Conservation (phyloP, 2,797 vertebrate species). For the Dicrostonyx torquatus region DNA sequence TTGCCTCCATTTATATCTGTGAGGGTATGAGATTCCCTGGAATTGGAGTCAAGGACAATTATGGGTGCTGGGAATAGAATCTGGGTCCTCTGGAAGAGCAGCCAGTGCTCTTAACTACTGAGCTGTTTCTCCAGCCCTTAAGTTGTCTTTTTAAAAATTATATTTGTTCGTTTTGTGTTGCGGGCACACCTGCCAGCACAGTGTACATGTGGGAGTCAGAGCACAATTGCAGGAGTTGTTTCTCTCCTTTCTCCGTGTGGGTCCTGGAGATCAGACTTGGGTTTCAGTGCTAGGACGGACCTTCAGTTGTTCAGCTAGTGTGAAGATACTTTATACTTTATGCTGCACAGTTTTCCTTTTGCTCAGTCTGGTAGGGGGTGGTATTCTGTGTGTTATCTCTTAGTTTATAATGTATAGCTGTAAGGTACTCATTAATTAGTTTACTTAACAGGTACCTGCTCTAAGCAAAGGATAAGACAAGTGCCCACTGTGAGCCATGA, state of each 20-base stretch:
- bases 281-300: background rate
- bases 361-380: background rate
- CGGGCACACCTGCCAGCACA: background rate
- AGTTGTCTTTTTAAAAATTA: background rate
- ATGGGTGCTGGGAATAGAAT: no score
- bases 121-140: no score
- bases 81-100: no score
- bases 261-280: background rate
- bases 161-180: background rate
- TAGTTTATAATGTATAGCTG: background rate
- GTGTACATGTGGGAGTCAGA: background rate
- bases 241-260: background rate
- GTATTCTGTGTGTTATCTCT: background rate
- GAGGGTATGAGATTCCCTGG: no score
- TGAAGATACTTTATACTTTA: constrained; percentile 38
- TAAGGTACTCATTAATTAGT: background rate
- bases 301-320: background rate
- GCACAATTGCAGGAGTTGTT: background rate
- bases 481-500: background rate
- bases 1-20: no score
- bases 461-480: no score
- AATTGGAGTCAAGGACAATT: no score
- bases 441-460: background rate
- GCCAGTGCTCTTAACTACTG: no score
- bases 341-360: constrained; percentile 13